phyloP scores from a whole-genome alignment of 2,113 vertebrate genomes.

The Microcebus murinus region DNA sequence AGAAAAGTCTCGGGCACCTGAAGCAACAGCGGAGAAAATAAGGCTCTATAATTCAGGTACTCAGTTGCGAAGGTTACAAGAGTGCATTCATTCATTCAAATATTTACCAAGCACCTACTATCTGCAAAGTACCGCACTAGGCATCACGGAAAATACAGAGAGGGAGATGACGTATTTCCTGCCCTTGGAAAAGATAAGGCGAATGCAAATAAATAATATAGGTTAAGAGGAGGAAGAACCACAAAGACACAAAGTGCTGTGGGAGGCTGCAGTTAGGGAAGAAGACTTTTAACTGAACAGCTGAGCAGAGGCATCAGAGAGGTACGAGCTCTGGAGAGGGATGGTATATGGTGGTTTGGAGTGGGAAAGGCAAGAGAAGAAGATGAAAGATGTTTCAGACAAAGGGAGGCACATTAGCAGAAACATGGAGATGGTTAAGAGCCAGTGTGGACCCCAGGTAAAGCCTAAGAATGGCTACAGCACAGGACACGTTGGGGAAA shows the following conservation, averaged over 20 bases:
- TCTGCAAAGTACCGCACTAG: conserved; percentile 65
- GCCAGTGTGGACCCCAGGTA: neutral
- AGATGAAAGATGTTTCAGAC: neutral
- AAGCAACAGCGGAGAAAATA: neutral
- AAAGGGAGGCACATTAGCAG: neutral
- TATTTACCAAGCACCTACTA: conserved; percentile 81
- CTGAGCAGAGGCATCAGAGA: neutral
- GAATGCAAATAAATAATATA: conserved; percentile 22
- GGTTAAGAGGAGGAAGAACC: neutral
- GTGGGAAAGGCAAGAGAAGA: neutral
- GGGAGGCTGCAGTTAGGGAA: neutral
- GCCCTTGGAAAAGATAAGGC: conserved; percentile 55
- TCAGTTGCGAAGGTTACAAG: conserved; percentile 48
- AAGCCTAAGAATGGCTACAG: neutral
- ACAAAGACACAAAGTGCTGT: neutral
- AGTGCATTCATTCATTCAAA: conserved; percentile 83
- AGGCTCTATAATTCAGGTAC: conserved; percentile 17
- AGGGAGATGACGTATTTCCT: conserved; percentile 32
- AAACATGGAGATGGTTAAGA: neutral
- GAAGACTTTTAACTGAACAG: neutral
- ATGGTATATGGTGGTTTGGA: fast-evolving
- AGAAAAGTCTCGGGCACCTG: conserved; percentile 43
- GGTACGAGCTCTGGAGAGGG: neutral
- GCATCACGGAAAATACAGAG: conserved; percentile 29
- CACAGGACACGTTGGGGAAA: neutral